These are phyloP conservation scores for Cosmia trapezina DNA, from an alignment of 2,888 invertebrate species.

Conservation along the genomic window DNA sequence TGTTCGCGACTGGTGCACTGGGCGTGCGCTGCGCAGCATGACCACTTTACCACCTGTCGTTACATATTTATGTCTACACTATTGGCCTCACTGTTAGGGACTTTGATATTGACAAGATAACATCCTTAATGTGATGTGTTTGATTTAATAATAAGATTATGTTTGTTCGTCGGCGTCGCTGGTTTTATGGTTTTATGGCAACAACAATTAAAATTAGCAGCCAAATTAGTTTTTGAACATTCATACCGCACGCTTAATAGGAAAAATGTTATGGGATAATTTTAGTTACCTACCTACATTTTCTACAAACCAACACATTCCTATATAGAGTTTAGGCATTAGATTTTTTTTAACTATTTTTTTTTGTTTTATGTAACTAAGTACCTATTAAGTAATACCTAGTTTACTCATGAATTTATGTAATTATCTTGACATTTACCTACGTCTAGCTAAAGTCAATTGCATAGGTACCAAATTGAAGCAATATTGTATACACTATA, in stretches of 20 bases:
- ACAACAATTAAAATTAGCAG: constrained; percentile 80
- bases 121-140: constrained; percentile 91
- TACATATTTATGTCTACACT: constrained; percentile 91
- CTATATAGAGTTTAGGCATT: not conserved
- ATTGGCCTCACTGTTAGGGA: constrained; percentile 90
- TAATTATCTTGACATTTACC: not conserved
- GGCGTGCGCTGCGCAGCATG: constrained; percentile 90
- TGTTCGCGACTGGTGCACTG: constrained; percentile 72
- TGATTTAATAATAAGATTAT: constrained; percentile 91
- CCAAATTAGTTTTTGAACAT: constrained; percentile 49
- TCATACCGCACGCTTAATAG: not conserved
- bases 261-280: constrained; percentile 9
- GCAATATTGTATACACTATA: not conserved
- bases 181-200: constrained; percentile 78
- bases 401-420: not conserved
- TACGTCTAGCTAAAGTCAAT: not conserved
- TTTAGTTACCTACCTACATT: constrained; percentile 5
- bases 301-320: not conserved
- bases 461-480: not conserved
- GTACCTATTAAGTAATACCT: too few species aligned
- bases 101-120: constrained; percentile 91
- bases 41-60: constrained; percentile 90
- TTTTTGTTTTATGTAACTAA: too few species aligned
- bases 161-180: constrained; percentile 82
- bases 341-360: not conserved